Percentiles rank a stretch among this genome's conserved stretches.
phyloP scores from a whole-genome alignment of 2,113 vertebrate genomes.

The Psephotus haematonotus region DNA sequence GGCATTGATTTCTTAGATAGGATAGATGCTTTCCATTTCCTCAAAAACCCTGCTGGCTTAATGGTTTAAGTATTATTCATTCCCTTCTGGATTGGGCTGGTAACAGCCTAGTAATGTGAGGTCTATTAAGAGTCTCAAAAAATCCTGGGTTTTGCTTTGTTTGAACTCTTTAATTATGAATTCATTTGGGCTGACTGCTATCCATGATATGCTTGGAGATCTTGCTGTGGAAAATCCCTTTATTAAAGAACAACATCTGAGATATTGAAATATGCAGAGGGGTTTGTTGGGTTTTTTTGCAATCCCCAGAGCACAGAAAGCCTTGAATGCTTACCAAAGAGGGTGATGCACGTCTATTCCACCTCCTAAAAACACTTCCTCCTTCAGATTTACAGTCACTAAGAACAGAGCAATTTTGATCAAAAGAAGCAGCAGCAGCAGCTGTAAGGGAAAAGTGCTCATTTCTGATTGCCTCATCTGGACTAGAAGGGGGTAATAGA shows the following conservation, averaged over 20 bases:
- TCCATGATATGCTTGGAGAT: background rate
- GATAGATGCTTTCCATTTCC: conserved; percentile 45
- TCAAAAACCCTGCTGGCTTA: conserved; percentile 3
- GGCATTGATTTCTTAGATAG: conserved; percentile 33
- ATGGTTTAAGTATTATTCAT: background rate
- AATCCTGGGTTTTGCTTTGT: background rate
- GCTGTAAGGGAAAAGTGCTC: conserved; percentile 47
- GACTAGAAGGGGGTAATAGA: conserved; percentile 8
- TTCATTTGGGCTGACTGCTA: conserved; percentile 17
- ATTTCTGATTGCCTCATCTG: conserved; percentile 60
- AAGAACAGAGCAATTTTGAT: conserved; percentile 54
- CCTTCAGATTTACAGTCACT: conserved; percentile 55
- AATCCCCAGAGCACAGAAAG: background rate
- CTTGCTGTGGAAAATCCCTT: conserved; percentile 39
- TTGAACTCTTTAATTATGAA: conserved; percentile 5
- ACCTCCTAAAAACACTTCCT: conserved; percentile 54
- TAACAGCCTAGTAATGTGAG: background rate
- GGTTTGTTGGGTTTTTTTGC: background rate
- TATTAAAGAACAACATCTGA: conserved; percentile 25
- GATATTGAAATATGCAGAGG: background rate
- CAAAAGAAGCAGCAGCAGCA: conserved; percentile 60
- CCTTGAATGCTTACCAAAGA: conserved; percentile 16
- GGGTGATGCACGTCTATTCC: conserved; percentile 21
- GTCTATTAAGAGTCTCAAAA: background rate
- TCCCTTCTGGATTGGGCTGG: background rate